phyloP scores from a whole-genome alignment of 2,888 invertebrate species.

The Dichetophora obliterata region DNA sequence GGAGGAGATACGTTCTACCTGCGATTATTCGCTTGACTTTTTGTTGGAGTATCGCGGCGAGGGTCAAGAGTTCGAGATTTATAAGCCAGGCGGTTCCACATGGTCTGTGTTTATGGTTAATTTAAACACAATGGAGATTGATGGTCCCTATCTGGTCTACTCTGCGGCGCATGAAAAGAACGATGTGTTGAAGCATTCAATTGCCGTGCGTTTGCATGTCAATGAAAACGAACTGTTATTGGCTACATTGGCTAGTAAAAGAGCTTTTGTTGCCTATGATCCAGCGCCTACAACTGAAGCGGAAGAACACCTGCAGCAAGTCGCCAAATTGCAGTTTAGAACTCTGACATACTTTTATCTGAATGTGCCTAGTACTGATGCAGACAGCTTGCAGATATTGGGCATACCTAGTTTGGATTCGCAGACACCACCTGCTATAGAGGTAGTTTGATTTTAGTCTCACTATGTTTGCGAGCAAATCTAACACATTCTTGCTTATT shows the following conservation, averaged over 20 bases:
- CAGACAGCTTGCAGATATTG: conserved; percentile 70
- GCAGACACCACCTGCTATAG: conserved; percentile 49
- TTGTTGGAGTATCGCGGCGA: conserved; percentile 77
- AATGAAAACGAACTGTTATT: conserved; percentile 60
- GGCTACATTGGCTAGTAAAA: conserved; percentile 61
- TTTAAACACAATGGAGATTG: conserved; percentile 74
- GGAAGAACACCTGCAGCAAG: conserved; percentile 66
- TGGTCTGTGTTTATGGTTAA: conserved; percentile 76
- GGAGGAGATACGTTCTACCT: conserved; percentile 54
- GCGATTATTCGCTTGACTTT: conserved; percentile 71
- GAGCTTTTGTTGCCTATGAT: conserved; percentile 71
- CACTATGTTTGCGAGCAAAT: neutral
- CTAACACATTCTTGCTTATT: neutral
- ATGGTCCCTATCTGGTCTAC: conserved; percentile 75
- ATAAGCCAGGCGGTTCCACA: conserved; percentile 75
- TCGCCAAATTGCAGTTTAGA: conserved; percentile 70
- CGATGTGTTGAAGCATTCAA: conserved; percentile 72
- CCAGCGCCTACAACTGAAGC: conserved; percentile 67
- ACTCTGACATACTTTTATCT: conserved; percentile 76
- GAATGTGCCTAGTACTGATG: conserved; percentile 75
- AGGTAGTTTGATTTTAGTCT: conserved; percentile 41
- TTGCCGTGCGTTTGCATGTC: conserved; percentile 71
- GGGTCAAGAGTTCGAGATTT: conserved; percentile 75
- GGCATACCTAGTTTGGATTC: conserved; percentile 70
- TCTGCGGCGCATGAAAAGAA: conserved; percentile 74